These are phyloP conservation scores for Tenthredo distinguenda DNA, from an alignment of 2,888 invertebrate genomes.

Conservation along the genomic window DNA sequence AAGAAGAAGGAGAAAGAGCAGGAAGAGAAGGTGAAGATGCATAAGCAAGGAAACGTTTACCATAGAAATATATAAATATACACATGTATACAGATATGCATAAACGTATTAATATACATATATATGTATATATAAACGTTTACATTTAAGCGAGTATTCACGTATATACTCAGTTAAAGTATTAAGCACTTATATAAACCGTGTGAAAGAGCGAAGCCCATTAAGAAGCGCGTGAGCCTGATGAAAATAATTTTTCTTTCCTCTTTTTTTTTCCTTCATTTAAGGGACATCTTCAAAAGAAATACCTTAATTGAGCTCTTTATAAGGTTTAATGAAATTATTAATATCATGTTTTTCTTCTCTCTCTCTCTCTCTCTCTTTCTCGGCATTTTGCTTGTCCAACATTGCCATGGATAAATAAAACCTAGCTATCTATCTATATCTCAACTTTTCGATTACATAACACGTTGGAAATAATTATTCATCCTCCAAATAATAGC, in stretches of 20 bases:
- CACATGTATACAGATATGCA: neutral
- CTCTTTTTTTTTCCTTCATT: neutral
- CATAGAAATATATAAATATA: neutral
- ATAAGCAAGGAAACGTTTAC: constrained; percentile 13
- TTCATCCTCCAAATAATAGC: neutral
- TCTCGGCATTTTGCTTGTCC: no score
- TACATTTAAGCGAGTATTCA: neutral
- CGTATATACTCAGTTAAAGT: neutral
- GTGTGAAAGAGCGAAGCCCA: constrained; percentile 16
- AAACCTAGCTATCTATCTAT: neutral
- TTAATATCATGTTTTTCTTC: neutral
- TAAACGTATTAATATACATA: neutral
- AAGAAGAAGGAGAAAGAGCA: neutral
- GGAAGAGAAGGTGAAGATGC: neutral
- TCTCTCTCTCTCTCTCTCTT: neutral
- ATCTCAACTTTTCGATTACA: neutral
- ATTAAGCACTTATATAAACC: constrained; percentile 2
- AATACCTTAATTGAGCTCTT: constrained; percentile 9
- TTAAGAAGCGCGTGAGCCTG: constrained; percentile 13
- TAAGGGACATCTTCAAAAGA: constrained; percentile 7
- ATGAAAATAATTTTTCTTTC: neutral
- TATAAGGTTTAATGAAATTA: constrained; percentile 4
- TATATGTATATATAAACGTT: neutral
- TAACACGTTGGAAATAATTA: neutral
- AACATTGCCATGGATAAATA: no score